These are phyloP conservation scores for Subacronicta megacephala DNA, from an alignment of 2,888 invertebrate species.

Conservation along the genomic window DNA sequence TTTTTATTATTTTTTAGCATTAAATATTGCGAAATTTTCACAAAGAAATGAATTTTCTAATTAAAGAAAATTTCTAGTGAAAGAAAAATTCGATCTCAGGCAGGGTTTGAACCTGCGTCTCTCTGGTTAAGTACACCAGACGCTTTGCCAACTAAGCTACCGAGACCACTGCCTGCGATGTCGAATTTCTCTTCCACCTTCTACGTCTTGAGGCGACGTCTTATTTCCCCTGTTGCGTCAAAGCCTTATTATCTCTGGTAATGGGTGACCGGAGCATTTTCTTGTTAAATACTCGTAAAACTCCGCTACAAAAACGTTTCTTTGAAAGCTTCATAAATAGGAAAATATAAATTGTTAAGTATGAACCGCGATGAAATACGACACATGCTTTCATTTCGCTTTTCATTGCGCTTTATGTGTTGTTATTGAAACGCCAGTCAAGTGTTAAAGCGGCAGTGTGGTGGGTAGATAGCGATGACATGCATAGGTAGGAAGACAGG, in stretches of 20 bases:
- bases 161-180: no score
- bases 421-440: conserved; percentile 48
- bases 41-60: no score
- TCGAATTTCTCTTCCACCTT: no score
- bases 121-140: no score
- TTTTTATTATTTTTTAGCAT: no score
- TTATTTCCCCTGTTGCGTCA: conserved; percentile 6
- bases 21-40: no score
- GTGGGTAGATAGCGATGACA: conserved; percentile 29
- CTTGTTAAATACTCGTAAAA: conserved; percentile 11
- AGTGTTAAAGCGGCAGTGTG: conserved; percentile 28
- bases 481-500: neutral
- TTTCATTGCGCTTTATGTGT: conserved; percentile 33
- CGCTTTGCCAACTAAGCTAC: no score
- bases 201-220: no score
- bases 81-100: no score
- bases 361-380: conserved; percentile 6
- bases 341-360: conserved; percentile 16
- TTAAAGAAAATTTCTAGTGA: no score
- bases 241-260: neutral
- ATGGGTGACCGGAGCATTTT: conserved; percentile 14
- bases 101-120: no score
- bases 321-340: conserved; percentile 15
- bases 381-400: conserved; percentile 34
- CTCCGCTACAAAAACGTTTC: conserved; percentile 9